Percentiles rank a stretch among this genome's conserved stretches.
phyloP scores from a whole-genome alignment of 2,888 invertebrate genomes.

The Synanthedon formicaeformis region DNA sequence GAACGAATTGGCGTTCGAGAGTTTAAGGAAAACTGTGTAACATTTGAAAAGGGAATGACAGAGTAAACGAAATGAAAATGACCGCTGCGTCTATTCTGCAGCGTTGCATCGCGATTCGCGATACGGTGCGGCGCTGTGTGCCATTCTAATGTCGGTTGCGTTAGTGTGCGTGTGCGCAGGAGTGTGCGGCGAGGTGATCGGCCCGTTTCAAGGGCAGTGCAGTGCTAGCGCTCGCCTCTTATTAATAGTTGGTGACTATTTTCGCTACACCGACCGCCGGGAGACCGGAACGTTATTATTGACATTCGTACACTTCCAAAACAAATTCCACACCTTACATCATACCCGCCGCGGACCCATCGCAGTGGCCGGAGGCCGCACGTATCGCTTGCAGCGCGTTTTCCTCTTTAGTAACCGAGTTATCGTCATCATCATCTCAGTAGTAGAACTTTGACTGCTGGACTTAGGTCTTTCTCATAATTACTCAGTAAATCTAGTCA shows the following conservation, averaged over 20 bases:
- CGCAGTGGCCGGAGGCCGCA: neutral
- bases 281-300: conserved; percentile 64
- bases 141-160: conserved; percentile 14
- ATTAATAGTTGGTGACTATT: conserved; percentile 69
- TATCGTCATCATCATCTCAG: too few relatives aligned
- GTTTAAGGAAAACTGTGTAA: neutral
- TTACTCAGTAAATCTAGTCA: too few relatives aligned
- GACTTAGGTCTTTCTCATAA: too few relatives aligned
- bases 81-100: conserved; percentile 49
- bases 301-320: conserved; percentile 64
- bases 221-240: conserved; percentile 60
- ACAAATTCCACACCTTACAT: conserved; percentile 36
- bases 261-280: conserved; percentile 54
- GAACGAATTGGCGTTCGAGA: conserved; percentile 7
- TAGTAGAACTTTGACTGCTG: too few relatives aligned
- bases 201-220: conserved; percentile 68
- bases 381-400: neutral
- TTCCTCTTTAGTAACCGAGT: neutral
- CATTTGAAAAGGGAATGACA: conserved; percentile 44
- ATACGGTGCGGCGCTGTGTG: conserved; percentile 16
- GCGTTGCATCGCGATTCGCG: conserved; percentile 45
- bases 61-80: conserved; percentile 42
- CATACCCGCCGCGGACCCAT: conserved; percentile 13
- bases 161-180: conserved; percentile 16
- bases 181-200: conserved; percentile 62